phyloP scores from a whole-genome alignment of 2,113 vertebrate genomes.

The Peucedramus taeniatus region DNA sequence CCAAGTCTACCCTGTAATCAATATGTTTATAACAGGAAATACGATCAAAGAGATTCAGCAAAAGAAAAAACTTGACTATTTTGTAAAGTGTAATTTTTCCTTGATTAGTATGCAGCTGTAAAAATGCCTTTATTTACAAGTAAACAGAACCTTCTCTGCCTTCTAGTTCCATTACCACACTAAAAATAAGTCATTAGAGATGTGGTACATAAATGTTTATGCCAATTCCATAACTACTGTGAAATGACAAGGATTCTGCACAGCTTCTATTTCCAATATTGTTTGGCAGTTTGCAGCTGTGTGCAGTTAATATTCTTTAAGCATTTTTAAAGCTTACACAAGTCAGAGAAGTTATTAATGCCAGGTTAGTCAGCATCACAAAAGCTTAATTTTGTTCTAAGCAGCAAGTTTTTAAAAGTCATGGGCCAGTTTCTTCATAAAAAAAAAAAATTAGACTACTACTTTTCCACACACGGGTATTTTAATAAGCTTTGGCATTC shows the following conservation, averaged over 20 bases:
- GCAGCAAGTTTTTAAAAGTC: not conserved
- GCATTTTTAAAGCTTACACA: not conserved
- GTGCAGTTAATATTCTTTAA: not conserved
- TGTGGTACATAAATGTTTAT: not conserved
- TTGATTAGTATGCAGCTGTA: not conserved
- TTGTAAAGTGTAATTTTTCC: not conserved
- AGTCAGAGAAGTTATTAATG: not conserved
- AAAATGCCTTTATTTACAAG: not conserved
- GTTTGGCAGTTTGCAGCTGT: not conserved
- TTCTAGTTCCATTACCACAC: not conserved
- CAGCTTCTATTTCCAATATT: accelerated
- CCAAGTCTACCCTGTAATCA: not conserved
- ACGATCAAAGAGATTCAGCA: not conserved
- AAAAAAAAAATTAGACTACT: not conserved
- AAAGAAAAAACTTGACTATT: not conserved
- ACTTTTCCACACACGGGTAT: not conserved
- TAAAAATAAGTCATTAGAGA: not conserved
- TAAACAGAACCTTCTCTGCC: not conserved
- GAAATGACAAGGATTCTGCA: not conserved
- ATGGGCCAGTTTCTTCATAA: not conserved
- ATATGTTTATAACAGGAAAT: not conserved
- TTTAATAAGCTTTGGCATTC: not conserved
- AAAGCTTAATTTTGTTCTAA: not conserved
- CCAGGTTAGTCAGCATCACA: no score
- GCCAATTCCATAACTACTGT: not conserved